Evolutionary conservation across 2,888 invertebrate genomes (phyloP).

Genomic region (Pterostichus niger): DNA sequence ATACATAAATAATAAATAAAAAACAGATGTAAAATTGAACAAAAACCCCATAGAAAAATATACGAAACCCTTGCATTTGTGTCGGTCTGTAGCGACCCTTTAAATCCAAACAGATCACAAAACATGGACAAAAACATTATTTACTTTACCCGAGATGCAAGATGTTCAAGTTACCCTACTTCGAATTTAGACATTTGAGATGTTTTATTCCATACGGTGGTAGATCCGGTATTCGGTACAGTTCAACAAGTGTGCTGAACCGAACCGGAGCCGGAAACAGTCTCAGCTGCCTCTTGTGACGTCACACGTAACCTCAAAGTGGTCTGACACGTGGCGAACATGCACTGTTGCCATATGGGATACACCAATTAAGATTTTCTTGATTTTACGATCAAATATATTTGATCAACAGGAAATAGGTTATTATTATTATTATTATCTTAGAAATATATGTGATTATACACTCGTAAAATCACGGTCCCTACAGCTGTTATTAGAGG

Average conservation of each 20-base stretch:
- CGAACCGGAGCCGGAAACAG: slow-evolving; percentile 17
- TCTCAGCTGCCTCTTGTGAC: slow-evolving; percentile 9
- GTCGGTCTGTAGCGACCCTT: neutral
- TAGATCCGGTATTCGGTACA: slow-evolving; percentile 18
- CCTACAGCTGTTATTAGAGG: too few species aligned
- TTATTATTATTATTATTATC: too few species aligned
- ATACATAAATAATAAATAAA: too few species aligned
- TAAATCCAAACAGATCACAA: slow-evolving; percentile 11
- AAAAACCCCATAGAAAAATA: too few species aligned
- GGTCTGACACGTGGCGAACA: slow-evolving; percentile 15
- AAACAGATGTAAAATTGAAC: slow-evolving; percentile 2
- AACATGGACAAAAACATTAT: neutral
- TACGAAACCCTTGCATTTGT: too few species aligned
- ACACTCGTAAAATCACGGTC: too few species aligned
- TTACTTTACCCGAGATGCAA: slow-evolving; percentile 18
- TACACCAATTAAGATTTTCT: neutral
- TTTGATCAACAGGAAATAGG: too few species aligned
- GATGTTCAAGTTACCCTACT: slow-evolving; percentile 22
- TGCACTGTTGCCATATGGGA: neutral
- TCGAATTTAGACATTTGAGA: slow-evolving; percentile 8
- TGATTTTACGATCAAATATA: neutral
- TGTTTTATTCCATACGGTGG: slow-evolving; percentile 12
- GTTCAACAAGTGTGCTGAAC: slow-evolving; percentile 43
- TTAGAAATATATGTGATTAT: too few species aligned
- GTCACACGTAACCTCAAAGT: slow-evolving; percentile 13